Evolutionary conservation across 2,888 invertebrate species (phyloP).

Genomic region (Melangyna quadrimaculata): DNA sequence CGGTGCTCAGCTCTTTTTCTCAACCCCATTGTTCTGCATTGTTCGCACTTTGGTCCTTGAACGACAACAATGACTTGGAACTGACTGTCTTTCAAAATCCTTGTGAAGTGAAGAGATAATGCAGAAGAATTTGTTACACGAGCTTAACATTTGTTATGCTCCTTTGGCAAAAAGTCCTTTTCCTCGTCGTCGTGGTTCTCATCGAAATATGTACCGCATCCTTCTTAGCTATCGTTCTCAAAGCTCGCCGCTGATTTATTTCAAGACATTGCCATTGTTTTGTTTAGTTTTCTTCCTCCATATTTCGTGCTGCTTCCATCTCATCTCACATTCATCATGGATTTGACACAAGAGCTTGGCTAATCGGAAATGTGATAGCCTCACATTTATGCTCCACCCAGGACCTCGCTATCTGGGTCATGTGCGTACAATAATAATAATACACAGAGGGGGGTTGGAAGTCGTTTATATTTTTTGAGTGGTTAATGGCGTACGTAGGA

Average conservation of each 20-base stretch:
- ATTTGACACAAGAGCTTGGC: constrained; percentile 52
- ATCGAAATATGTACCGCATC: neutral
- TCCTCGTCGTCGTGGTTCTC: neutral
- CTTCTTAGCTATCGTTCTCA: neutral
- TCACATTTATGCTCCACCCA: neutral
- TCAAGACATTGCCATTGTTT: constrained; percentile 4
- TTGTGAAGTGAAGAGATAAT: constrained; percentile 43
- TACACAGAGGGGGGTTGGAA: neutral
- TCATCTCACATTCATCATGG: constrained; percentile 26
- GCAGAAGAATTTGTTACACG: constrained; percentile 58
- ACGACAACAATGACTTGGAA: constrained; percentile 5
- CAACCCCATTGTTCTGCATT: constrained; percentile 42
- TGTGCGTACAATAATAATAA: constrained; percentile 1
- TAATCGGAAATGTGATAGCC: constrained; percentile 51
- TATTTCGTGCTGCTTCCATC: neutral
- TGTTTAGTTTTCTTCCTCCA: constrained; percentile 1
- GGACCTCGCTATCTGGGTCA: neutral
- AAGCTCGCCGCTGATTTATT: constrained; percentile 48
- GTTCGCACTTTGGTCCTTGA: constrained; percentile 58
- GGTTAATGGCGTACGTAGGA: neutral
- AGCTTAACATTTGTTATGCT: constrained; percentile 61
- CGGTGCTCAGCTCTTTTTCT: neutral
- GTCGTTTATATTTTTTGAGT: neutral
- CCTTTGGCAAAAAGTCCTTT: constrained; percentile 34
- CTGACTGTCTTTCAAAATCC: constrained; percentile 7